Evolutionary conservation across 1,140 invertebrate species (phyloP).

Genomic region (Venturia canescens): DNA sequence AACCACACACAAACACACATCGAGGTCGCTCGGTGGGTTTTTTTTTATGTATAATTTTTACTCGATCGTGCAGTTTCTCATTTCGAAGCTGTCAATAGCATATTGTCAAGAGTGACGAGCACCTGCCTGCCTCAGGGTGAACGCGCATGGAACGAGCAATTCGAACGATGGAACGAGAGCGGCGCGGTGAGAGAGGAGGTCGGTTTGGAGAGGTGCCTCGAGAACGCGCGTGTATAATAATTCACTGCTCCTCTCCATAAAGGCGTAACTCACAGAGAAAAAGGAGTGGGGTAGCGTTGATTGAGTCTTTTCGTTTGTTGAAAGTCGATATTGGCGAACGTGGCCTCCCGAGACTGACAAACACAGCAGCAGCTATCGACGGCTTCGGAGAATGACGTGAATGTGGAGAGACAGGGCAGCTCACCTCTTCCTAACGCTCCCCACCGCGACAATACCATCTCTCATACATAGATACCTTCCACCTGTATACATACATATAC

Average conservation of each 20-base stretch:
- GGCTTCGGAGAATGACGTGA: conserved; percentile 28
- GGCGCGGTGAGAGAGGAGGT: neutral
- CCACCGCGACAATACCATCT: conserved; percentile 37
- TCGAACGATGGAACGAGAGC: conserved; percentile 33
- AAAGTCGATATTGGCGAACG: neutral
- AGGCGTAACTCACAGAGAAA: neutral
- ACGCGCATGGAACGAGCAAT: conserved; percentile 37
- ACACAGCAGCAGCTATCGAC: neutral
- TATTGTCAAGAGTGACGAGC: conserved; percentile 57
- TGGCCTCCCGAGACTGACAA: neutral
- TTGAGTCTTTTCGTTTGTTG: neutral
- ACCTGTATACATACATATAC: neutral
- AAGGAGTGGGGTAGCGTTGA: neutral
- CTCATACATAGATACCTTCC: too few relatives aligned
- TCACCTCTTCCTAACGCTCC: conserved; percentile 42
- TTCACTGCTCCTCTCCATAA: neutral
- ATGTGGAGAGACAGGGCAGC: conserved; percentile 37
- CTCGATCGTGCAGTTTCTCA: conserved; percentile 56
- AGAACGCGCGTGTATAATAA: neutral
- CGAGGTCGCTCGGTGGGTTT: neutral
- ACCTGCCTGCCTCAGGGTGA: conserved; percentile 50
- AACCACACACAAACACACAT: neutral
- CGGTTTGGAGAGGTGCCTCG: conserved; percentile 2
- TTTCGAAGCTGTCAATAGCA: conserved; percentile 58
- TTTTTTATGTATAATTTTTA: conserved; percentile 46